Base-by-base conservation (phyloP, 2,888 invertebrate species). In the Rhorus exstirpatorius region DNA sequence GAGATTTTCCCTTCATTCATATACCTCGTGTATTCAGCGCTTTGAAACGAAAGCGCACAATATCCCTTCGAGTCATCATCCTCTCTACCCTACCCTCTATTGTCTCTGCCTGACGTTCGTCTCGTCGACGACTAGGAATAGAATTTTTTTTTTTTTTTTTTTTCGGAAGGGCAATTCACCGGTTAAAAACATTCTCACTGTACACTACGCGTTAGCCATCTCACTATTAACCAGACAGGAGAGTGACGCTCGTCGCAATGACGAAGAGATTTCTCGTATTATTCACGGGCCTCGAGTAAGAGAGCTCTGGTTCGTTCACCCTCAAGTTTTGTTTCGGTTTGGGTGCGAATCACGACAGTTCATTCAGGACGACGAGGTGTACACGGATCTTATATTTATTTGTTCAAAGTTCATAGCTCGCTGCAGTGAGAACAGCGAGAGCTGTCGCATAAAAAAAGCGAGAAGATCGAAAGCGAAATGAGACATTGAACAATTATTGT, bases 91-190 rank as follows among this genome's bases (percentile, higher is more conserved):
- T 19, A 38, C 21, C n/a, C 38, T 46, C 71, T 14, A 78, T 81
- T 81, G 74, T 74, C 78, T 63, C 70, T 38, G 80, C 49, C 61
- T 78, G 68, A 78, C 78, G 55, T 78, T 81, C 74, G 81, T 81
- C 81, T 81, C 77, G 65, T 68, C 51, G 61, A n/a, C n/a, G n/a
- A n/a, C n/a, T n/a, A n/a, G n/a, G n/a, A n/a, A n/a, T n/a, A n/a
- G n/a, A n/a, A n/a, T n/a, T n/a, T n/a, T n/a, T n/a, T n/a, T n/a
- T n/a, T n/a, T n/a, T n/a, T n/a, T n/a, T n/a, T n/a, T n/a, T n/a
- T n/a, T n/a, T n/a, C n/a, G n/a, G n/a, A n/a, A n/a, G n/a, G n/a
- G n/a, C n/a, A n/a, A n/a, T n/a, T 71, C 67, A 53, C 31, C 46
- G 53, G 44, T 41, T 67, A 53, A 76, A 81, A 81, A 81, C 61